Base-by-base conservation (phyloP, 2,113 vertebrate genomes). In the Aleadryas rufinucha region DNA sequence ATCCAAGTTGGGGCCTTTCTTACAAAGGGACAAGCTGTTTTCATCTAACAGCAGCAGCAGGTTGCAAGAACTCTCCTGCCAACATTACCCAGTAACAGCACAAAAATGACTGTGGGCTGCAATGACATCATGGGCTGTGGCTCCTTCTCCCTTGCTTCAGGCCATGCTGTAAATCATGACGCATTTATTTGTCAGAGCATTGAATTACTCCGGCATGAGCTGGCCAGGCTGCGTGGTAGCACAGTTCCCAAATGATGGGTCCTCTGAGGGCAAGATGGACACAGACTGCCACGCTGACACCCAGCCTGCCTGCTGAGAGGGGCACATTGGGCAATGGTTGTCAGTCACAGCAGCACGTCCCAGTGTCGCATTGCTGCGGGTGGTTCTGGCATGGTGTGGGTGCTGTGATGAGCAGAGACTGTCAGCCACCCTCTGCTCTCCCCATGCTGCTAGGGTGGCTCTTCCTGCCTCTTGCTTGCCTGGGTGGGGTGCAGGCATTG, bases 281-380 rank as follows among this genome's bases (percentile, higher is more conserved):
- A 6, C 54, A 52, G 70, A 7, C 20, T 63, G 53, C 60, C 9
- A 4, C 0, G 2, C 45, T 53, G 71, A 11, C n/a, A 7, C 41
- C 20, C n/a, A 30, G 57, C 41, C 76, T 50, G 61, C 57, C 70
- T 52, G 26, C 83, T 65, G 33, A 5, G 24, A 50, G 39, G 63
- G 44, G 24, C 9, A 26, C 1, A 16, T 6, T 24, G 56, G 27
- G 72, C 33, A 66, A 23, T 71, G 35, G 35, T 42, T 49, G 35
- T 54, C 2, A 2, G 35, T 54, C 2, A 2, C 54, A 37, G 72
- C 33, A 47, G 47, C 60, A 22, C 0, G 1, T 71, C 80, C 27
- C 2, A 0, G 20, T 3, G 1, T 45, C 0, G 7, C 10, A 1
- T 35, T 33, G 35, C 78, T 45, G 52, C 0, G 0, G 61, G 28